A percentile compares a stretch with the other conserved stretches of the same genome.
Conservation (phyloP, 2,888 invertebrate genomes). For the Drepana falcataria region DNA sequence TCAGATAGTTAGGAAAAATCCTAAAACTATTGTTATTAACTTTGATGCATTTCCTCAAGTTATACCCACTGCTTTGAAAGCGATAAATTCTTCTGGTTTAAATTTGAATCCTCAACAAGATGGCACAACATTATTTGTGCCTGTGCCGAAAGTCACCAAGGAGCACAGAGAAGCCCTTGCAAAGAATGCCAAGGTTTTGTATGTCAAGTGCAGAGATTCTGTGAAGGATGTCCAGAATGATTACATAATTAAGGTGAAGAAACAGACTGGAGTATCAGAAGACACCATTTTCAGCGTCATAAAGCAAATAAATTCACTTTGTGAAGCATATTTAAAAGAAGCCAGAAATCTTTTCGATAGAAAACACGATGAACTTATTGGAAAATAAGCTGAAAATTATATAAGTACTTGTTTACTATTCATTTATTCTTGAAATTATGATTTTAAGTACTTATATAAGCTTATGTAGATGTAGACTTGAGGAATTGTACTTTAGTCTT, state of each 20-base stretch:
- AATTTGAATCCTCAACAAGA: slow-evolving; percentile 97
- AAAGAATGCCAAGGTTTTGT: slow-evolving; percentile 91
- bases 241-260: slow-evolving; percentile 84
- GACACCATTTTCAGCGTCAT: slow-evolving; percentile 84
- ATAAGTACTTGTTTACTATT: too few relatives aligned
- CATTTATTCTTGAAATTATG: too few relatives aligned
- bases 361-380: slow-evolving; percentile 88
- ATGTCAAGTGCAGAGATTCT: slow-evolving; percentile 86
- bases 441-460: too few relatives aligned
- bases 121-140: slow-evolving; percentile 92
- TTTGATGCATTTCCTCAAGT: slow-evolving; percentile 92
- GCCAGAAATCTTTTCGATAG: slow-evolving; percentile 69
- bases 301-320: slow-evolving; percentile 83
- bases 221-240: slow-evolving; percentile 88
- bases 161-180: slow-evolving; percentile 94
- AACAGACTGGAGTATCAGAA: slow-evolving; percentile 82
- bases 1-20: slow-evolving; percentile 91
- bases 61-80: slow-evolving; percentile 86
- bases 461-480: too few relatives aligned
- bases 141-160: slow-evolving; percentile 94
- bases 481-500: too few relatives aligned
- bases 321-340: slow-evolving; percentile 80
- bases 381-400: slow-evolving; percentile 47
- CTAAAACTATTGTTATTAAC: slow-evolving; percentile 91
- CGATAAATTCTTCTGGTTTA: slow-evolving; percentile 89